Evolutionary conservation across 2,113 vertebrate species (phyloP).

Genomic region (Hemiprocne comata): DNA sequence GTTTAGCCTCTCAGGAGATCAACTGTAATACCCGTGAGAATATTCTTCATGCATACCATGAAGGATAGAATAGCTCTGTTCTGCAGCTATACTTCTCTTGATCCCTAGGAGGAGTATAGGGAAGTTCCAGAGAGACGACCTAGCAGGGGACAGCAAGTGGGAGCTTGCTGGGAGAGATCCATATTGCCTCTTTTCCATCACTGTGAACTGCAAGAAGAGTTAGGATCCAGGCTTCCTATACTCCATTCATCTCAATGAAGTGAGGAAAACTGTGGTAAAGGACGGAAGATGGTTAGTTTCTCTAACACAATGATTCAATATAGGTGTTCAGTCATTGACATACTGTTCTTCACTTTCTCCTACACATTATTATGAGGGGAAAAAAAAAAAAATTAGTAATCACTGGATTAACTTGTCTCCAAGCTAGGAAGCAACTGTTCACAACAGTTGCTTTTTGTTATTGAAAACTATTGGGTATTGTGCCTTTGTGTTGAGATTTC

Average conservation of each 20-base stretch:
- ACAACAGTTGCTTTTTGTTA: neutral
- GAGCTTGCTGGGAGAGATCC: neutral
- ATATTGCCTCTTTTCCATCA: neutral
- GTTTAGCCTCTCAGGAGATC: neutral
- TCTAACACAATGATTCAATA: neutral
- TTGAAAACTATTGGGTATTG: neutral
- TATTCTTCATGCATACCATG: neutral
- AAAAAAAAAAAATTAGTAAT: neutral
- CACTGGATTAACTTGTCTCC: neutral
- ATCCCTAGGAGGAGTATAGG: no score
- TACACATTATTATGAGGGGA: neutral
- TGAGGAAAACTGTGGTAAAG: neutral
- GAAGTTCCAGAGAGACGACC: neutral
- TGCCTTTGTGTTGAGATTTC: neutral
- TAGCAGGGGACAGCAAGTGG: neutral
- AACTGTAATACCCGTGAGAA: neutral
- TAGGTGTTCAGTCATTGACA: neutral
- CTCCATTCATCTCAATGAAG: neutral
- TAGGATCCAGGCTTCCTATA: neutral
- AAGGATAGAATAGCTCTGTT: neutral
- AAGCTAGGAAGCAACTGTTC: neutral
- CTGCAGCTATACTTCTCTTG: neutral
- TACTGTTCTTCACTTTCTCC: conserved; percentile 4
- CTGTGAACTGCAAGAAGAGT: neutral
- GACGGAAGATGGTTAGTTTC: neutral